These are phyloP conservation scores for Patella pellucida DNA, from an alignment of 2,888 invertebrate species.

Conservation along the genomic window DNA sequence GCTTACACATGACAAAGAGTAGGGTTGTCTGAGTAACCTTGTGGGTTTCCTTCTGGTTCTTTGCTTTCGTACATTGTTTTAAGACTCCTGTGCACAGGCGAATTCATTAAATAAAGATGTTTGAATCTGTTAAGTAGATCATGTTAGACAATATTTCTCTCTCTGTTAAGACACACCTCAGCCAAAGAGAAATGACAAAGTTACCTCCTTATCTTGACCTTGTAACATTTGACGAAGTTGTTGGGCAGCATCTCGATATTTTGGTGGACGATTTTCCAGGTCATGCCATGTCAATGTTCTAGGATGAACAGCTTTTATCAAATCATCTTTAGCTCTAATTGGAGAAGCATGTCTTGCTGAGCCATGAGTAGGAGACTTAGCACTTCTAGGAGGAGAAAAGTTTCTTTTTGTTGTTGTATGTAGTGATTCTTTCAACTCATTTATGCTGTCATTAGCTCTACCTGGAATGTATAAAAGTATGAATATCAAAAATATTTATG, in stretches of 20 bases:
- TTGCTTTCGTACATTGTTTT: too few relatives aligned
- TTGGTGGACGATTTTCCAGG: slow-evolving; percentile 41
- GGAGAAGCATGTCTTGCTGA: slow-evolving; percentile 12
- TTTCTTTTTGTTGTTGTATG: slow-evolving; percentile 18
- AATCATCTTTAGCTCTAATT: slow-evolving; percentile 46
- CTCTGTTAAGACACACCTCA: background rate
- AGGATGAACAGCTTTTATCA: slow-evolving; percentile 53
- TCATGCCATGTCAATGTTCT: slow-evolving; percentile 57
- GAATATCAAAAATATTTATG: too few relatives aligned
- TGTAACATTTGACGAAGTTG: slow-evolving; percentile 45
- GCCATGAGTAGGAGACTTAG: slow-evolving; percentile 33
- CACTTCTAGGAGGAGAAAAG: slow-evolving; percentile 1
- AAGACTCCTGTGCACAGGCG: too few relatives aligned
- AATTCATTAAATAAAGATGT: too few relatives aligned
- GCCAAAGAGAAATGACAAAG: background rate
- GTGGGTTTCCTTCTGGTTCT: too few relatives aligned
- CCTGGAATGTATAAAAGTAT: slow-evolving; percentile 36
- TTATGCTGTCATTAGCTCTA: slow-evolving; percentile 53
- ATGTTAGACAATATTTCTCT: too few relatives aligned
- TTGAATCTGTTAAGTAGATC: too few relatives aligned
- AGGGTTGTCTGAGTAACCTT: too few relatives aligned
- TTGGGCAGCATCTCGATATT: slow-evolving; percentile 49
- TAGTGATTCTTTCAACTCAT: slow-evolving; percentile 49
- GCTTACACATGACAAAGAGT: too few relatives aligned
- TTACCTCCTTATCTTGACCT: slow-evolving; percentile 21